Base-by-base conservation (phyloP, 2,888 invertebrate species). In the Syrista parreyssii region DNA sequence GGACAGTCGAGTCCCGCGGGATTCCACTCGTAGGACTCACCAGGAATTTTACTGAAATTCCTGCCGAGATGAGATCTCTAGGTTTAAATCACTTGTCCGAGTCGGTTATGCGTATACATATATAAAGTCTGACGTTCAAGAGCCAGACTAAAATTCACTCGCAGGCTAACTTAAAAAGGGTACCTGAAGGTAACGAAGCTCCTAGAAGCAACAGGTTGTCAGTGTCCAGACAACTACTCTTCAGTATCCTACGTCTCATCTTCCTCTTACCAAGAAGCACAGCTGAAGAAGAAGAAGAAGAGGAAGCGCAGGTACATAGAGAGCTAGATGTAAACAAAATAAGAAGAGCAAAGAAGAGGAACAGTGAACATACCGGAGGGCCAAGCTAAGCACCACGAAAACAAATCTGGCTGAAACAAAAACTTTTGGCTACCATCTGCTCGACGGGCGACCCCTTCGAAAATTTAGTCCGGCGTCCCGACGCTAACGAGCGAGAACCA, bases 331-430 rank as follows among this genome's bases (percentile, higher is more conserved):
- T 40, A 40, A 40, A 40, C 15, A n/a, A 23, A 71, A 71, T 71
- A 31, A 71, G 72, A 33, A 12, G 72, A 72, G 72, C n/a, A 72
- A 40, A 73, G 32, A 32, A 34, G 31, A n/a, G 55, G 55, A 12
- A 35, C 69, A 68, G 68, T 31, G 36, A 73, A 55, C 77, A 77
- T 69, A 69, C 71, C 71, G 6, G 12, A 30, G 71, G 23, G 40
- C 40, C 40, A 76, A 75, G 81, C 82, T 78, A 78, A 82, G 81
- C 83, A 82, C 84, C 83, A 83, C 84, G 87, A 88, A 88, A 88
- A 88, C 87, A 87, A 88, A 88, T 87, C 87, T 87, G 84, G 80
- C 83, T 86, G 87, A 88, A 88, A 87, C 86, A 87, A 88, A 87
- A 86, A 87, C 85, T 84, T 81, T 82, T 84, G 83, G 83, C 83